Evolutionary conservation across 2,113 vertebrate genomes (phyloP).

Genomic region (Phalacrocorax brasilianus): DNA sequence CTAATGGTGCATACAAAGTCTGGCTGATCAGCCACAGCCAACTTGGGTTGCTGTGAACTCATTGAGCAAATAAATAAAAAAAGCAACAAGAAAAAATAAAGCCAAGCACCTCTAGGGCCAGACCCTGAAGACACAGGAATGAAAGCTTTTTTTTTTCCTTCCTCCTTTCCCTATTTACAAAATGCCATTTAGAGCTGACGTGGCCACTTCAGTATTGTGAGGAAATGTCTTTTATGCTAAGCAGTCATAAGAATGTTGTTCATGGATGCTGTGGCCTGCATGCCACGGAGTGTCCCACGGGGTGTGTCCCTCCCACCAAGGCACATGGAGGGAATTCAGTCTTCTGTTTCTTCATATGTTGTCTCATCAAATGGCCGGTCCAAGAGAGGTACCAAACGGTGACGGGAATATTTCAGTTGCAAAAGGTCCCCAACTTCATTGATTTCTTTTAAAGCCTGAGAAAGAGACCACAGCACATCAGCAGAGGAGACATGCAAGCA

Average conservation of each 20-base stretch:
- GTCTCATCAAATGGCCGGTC: conserved; percentile 88
- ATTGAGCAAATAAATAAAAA: conserved; percentile 69
- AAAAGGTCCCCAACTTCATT: conserved; percentile 92
- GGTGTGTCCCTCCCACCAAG: conserved; percentile 8
- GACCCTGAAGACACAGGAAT: conserved; percentile 60
- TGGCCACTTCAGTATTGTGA: conserved; percentile 68
- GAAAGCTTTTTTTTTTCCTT: conserved; percentile 39
- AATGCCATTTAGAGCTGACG: conserved; percentile 65
- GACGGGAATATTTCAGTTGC: conserved; percentile 92
- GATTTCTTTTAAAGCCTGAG: conserved; percentile 87
- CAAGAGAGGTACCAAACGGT: conserved; percentile 77
- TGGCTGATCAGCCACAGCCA: conserved; percentile 15
- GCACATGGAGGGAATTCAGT: conserved; percentile 75
- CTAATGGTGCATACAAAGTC: conserved; percentile 1
- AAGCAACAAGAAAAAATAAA: conserved; percentile 46
- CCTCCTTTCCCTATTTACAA: conserved; percentile 72
- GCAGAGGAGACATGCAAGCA: not conserved
- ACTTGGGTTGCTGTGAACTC: conserved; percentile 45
- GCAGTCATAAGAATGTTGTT: conserved; percentile 63
- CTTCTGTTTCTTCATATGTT: conserved; percentile 88
- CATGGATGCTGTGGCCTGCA: conserved; percentile 40
- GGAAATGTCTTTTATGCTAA: conserved; percentile 66
- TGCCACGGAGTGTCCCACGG: conserved; percentile 56
- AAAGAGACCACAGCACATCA: conserved; percentile 26
- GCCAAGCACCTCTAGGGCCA: conserved; percentile 65